Evolutionary conservation across 1,140 invertebrate species (phyloP).

Genomic region (Hypothenemus hampei): DNA sequence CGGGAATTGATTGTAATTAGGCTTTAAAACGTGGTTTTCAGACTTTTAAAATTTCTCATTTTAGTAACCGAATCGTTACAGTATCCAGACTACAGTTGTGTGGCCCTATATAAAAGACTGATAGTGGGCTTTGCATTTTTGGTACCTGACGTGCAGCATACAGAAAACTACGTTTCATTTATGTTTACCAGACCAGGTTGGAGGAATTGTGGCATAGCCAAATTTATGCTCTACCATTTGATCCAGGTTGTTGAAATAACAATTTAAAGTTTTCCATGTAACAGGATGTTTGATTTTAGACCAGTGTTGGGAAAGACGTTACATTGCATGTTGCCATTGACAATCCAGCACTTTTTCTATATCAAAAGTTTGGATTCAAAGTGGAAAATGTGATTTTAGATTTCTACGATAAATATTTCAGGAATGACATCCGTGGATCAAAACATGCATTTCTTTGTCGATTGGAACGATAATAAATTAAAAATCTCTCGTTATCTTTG

Average conservation of each 20-base stretch:
- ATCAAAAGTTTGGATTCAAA: conserved; percentile 83
- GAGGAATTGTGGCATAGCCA: conserved; percentile 73
- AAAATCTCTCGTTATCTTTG: too few relatives aligned
- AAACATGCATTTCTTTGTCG: conserved; percentile 81
- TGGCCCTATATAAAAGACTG: conserved; percentile 77
- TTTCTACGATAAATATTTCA: conserved; percentile 90
- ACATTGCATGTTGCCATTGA: conserved; percentile 86
- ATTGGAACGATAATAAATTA: conserved; percentile 64
- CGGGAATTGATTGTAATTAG: conserved; percentile 82
- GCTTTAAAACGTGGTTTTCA: too few relatives aligned
- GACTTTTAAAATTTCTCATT: too few relatives aligned
- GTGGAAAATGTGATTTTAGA: conserved; percentile 80
- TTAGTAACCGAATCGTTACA: conserved; percentile 84
- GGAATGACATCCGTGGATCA: conserved; percentile 71
- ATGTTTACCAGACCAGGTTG: conserved; percentile 83
- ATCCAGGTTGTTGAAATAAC: conserved; percentile 59
- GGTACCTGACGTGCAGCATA: conserved; percentile 75
- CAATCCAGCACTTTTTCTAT: conserved; percentile 80
- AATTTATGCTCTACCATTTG: conserved; percentile 89
- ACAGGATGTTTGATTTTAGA: conserved; percentile 55
- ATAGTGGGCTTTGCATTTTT: conserved; percentile 85
- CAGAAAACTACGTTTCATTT: conserved; percentile 86
- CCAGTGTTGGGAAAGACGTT: conserved; percentile 85
- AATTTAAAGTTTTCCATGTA: conserved; percentile 1
- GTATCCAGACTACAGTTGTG: conserved; percentile 89